These are phyloP conservation scores for Leuciscus idus DNA, from an alignment of 2,113 vertebrate genomes.

Conservation along the genomic window DNA sequence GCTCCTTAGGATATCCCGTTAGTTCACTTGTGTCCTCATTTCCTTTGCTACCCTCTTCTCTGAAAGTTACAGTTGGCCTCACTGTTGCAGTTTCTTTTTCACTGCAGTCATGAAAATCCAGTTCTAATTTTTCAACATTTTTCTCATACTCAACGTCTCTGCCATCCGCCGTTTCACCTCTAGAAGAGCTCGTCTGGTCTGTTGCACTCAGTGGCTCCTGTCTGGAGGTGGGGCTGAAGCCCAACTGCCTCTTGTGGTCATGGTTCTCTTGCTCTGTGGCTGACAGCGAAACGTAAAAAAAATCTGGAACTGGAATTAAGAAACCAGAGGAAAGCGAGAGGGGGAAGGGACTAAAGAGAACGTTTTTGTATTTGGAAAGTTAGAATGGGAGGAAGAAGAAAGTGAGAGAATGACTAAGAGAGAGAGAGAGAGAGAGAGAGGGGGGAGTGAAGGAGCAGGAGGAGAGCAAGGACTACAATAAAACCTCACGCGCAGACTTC, in stretches of 20 bases:
- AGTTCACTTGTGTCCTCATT: neutral
- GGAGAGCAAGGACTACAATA: slow-evolving; percentile 50
- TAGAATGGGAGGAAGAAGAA: slow-evolving; percentile 32
- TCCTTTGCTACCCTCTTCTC: neutral
- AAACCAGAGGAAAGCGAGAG: slow-evolving; percentile 45
- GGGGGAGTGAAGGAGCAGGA: slow-evolving; percentile 29
- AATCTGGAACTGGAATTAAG: slow-evolving; percentile 55
- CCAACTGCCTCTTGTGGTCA: slow-evolving; percentile 57
- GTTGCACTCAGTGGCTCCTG: slow-evolving; percentile 40
- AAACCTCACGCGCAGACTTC: slow-evolving; percentile 14
- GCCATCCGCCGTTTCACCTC: neutral
- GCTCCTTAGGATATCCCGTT: slow-evolving; percentile 13
- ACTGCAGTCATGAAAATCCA: neutral
- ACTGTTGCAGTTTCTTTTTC: neutral
- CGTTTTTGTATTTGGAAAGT: slow-evolving; percentile 15
- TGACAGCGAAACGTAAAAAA: slow-evolving; percentile 49
- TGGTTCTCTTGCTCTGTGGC: slow-evolving; percentile 54
- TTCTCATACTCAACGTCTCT: neutral
- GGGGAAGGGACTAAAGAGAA: slow-evolving; percentile 23
- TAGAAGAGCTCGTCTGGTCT: slow-evolving; percentile 10
- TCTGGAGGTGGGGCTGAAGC: slow-evolving; percentile 47
- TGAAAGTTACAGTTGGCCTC: neutral
- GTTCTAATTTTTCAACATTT: slow-evolving; percentile 9
- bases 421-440: neutral
- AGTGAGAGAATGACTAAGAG: slow-evolving; percentile 20